Evolutionary conservation across 2,113 vertebrate species (phyloP), one percentile per base, ranked within the genome.

Genomic region (Camelus bactrianus): DNA sequence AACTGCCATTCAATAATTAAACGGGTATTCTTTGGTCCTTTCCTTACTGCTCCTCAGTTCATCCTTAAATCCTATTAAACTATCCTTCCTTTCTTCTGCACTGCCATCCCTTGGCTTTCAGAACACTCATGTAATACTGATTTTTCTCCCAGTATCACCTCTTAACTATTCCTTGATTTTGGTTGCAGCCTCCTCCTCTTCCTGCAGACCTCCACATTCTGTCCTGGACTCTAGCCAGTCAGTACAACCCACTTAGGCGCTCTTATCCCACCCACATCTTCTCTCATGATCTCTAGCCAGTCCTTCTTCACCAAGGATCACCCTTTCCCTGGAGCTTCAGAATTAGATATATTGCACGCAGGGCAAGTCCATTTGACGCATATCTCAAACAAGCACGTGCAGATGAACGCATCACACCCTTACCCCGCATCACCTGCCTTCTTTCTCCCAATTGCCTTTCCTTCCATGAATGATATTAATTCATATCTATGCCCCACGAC

Each of bases 81-180:
- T 16, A 65, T 12, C 2, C 8, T 14, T 62, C 6, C 6, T 42
- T 32, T 14, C 56, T 19, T 46, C 24, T 24, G 20, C 1, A 26
- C 32, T 50, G 13, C 82, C 26, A 80, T 58, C 17, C 46, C 12
- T 89, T 22, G 46, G 26, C 24, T 83, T 32, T 70, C 10, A 54
- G 3, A 14, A 48, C 32, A 15, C 2, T 1, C 19, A 20, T 4
- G 11, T 3, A 20, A 17, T 24, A 14, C 32, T 26, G 3, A 0
- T 24, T 73, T 92, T 86, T 42, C 32, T 77, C 15, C 6, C 64
- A 58, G 2, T 30, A 64, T 89, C 48, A 16, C 26, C 15, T 52
- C 32, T 77, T 87, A 16, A 7, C 3, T 12, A 42, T 8, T 22
- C 1, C 38, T 42, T 42, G 38, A 42, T 54, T 35, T 54, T 77